Evolutionary conservation across 2,113 vertebrate genomes (phyloP).

Genomic region (Zosterops hypoxanthus): DNA sequence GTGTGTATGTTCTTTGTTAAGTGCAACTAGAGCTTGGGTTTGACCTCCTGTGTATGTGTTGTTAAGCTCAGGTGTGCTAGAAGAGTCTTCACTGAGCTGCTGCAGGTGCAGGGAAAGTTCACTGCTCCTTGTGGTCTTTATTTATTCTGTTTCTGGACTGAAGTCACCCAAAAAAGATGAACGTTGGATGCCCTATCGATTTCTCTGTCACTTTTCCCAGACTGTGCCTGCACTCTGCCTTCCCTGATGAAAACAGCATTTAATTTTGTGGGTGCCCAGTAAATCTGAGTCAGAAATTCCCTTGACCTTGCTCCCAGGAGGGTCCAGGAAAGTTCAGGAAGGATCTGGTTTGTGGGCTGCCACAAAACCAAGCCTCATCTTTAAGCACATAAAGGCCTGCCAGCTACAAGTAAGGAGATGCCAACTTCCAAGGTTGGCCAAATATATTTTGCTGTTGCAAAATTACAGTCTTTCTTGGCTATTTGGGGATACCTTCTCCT

Average conservation of each 20-base stretch:
- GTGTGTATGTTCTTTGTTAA: not conserved
- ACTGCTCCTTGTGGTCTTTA: not conserved
- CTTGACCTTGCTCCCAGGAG: not conserved
- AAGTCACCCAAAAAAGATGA: not conserved
- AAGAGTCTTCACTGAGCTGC: not conserved
- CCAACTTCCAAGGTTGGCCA: not conserved
- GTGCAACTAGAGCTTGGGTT: not conserved
- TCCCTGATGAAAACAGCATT: not conserved
- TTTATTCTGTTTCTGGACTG: not conserved
- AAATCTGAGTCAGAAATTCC: constrained; percentile 7
- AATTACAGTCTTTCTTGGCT: not conserved
- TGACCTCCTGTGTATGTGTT: not conserved
- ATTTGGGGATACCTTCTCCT: not conserved
- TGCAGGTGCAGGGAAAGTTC: not conserved
- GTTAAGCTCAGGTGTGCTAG: not conserved
- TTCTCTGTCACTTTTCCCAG: not conserved
- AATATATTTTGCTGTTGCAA: not conserved
- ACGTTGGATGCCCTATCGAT: not conserved
- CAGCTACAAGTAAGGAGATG: not conserved
- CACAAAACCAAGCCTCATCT: not conserved
- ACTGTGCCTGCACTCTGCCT: not conserved
- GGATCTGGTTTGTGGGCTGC: not conserved
- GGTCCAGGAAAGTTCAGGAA: not conserved
- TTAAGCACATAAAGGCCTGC: not conserved
- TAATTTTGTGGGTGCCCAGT: constrained; percentile 8